These are phyloP conservation scores for Anas bahamensis DNA, from an alignment of 2,797 vertebrate genomes.

Conservation along the genomic window DNA sequence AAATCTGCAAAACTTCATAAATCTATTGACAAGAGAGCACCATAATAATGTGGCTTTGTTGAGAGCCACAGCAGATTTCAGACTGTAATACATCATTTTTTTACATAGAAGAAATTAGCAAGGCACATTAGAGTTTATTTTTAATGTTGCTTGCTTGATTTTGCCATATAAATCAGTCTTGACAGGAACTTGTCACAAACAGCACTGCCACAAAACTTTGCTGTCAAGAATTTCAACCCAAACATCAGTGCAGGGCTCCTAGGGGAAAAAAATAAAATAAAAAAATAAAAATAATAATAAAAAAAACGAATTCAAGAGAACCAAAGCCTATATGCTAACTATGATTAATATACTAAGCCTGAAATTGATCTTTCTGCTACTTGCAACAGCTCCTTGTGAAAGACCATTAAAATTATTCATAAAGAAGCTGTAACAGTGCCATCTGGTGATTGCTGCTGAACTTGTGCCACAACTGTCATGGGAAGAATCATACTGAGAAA, in stretches of 20 bases:
- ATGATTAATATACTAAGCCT: not conserved
- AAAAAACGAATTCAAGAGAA: not conserved
- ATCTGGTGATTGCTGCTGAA: not conserved
- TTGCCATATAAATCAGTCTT: not conserved
- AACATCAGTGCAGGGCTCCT: not conserved
- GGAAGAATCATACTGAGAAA: not conserved
- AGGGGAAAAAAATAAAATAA: not conserved
- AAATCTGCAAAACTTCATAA: not conserved
- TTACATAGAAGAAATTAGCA: not conserved
- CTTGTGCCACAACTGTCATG: fast-evolving
- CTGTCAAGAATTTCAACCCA: not conserved
- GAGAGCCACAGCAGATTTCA: not conserved
- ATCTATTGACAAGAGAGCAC: not conserved
- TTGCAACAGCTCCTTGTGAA: not conserved
- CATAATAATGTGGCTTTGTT: not conserved
- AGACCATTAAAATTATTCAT: not conserved
- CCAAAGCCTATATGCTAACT: not conserved
- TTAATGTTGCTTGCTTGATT: not conserved
- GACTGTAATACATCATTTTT: not conserved
- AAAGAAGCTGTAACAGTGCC: not conserved
- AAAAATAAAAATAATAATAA: not conserved
- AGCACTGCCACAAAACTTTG: not conserved
- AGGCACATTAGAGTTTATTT: not conserved
- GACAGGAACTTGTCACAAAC: not conserved
- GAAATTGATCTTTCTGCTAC: not conserved